These are phyloP conservation scores for Cercocebus atys DNA, from an alignment of 2,113 vertebrate species.

Conservation along the genomic window DNA sequence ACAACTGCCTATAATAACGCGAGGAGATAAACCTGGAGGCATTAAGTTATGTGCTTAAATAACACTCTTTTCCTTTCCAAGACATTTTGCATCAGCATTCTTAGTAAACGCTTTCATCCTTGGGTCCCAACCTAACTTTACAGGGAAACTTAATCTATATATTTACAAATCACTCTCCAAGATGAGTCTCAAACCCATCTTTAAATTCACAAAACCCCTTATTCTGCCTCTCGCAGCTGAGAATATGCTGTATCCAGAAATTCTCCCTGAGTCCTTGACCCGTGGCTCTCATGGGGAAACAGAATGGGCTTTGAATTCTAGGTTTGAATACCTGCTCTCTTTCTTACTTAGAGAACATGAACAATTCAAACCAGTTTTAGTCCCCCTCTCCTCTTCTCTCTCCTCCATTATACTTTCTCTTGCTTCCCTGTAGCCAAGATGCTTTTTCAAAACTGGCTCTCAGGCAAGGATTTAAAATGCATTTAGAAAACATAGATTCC, in stretches of 20 bases:
- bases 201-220: conserved; percentile 63
- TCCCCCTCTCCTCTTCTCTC: neutral
- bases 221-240: conserved; percentile 45
- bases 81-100: conserved; percentile 56
- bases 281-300: neutral
- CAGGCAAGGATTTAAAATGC: neutral
- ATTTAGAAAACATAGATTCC: neutral
- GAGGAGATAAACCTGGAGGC: conserved; percentile 22
- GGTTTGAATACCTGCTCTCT: neutral
- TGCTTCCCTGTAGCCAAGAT: neutral
- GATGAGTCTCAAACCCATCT: conserved; percentile 55
- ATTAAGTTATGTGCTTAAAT: conserved; percentile 53
- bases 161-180: conserved; percentile 64
- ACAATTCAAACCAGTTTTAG: neutral
- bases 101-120: conserved; percentile 63
- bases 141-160: conserved; percentile 68
- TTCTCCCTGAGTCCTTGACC: neutral
- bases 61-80: conserved; percentile 64
- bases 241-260: conserved; percentile 1
- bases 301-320: neutral
- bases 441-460: neutral
- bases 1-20: conserved; percentile 47
- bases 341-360: neutral
- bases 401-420: neutral
- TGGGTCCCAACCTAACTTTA: conserved; percentile 68